A percentile compares a stretch with the other conserved stretches of the same genome.
Conservation (phyloP, 2,797 vertebrate species). For the Masticophis lateralis region DNA sequence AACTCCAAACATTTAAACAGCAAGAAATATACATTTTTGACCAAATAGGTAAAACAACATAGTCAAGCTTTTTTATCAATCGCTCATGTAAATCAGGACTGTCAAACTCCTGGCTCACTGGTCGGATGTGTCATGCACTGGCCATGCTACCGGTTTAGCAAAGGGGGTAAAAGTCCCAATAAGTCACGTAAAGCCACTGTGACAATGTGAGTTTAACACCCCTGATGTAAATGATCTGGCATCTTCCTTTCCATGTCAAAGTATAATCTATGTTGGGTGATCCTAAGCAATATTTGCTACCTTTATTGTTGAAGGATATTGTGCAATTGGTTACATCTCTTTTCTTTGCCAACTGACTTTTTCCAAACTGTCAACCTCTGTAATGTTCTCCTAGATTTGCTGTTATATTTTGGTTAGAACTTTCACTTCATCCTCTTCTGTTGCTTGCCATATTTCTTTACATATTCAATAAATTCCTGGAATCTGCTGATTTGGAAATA, state of each 20-base stretch:
- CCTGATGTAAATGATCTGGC: background rate
- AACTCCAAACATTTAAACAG: background rate
- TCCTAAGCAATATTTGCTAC: background rate
- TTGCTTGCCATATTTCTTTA: background rate
- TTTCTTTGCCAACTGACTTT: background rate
- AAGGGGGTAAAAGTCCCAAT: too few relatives aligned
- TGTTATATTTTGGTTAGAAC: background rate
- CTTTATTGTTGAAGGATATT: background rate
- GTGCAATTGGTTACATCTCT: background rate
- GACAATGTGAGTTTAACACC: too few relatives aligned
- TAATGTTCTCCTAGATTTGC: background rate
- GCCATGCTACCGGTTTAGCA: too few relatives aligned
- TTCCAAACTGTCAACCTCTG: background rate
- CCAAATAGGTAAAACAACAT: background rate
- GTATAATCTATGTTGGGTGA: background rate
- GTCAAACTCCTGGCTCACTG: accelerated
- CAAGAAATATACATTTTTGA: background rate
- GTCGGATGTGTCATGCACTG: too few relatives aligned
- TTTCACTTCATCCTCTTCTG: background rate
- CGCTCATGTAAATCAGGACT: background rate
- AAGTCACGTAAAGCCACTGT: too few relatives aligned
- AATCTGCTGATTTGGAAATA: background rate
- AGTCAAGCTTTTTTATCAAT: background rate
- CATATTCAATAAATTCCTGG: background rate
- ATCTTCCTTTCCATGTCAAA: background rate